phyloP scores from a whole-genome alignment of 2,113 vertebrate species.

The Dissostichus mawsoni region DNA sequence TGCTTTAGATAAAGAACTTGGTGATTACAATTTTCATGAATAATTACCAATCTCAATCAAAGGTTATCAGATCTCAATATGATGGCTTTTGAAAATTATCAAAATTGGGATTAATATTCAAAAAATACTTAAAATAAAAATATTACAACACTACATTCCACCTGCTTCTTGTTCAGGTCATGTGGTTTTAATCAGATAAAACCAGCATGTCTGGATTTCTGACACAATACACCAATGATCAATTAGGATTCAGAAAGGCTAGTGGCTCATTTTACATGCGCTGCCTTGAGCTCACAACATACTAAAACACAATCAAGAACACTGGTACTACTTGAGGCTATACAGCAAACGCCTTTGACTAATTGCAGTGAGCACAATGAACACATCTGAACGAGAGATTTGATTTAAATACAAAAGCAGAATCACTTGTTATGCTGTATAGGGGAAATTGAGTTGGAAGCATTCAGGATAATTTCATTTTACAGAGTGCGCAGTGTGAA shows the following conservation, averaged over 20 bases:
- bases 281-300: slow-evolving; percentile 34
- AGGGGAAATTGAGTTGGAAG: slow-evolving; percentile 18
- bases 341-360: slow-evolving; percentile 25
- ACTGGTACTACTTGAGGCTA: slow-evolving; percentile 27
- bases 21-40: not conserved
- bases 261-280: slow-evolving; percentile 26
- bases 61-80: not conserved
- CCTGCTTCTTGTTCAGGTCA: slow-evolving; percentile 22
- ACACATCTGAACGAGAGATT: slow-evolving; percentile 32
- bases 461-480: slow-evolving; percentile 33
- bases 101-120: not conserved
- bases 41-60: not conserved
- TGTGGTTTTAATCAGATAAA: slow-evolving; percentile 5
- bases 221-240: slow-evolving; percentile 23
- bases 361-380: slow-evolving; percentile 37
- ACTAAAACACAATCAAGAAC: slow-evolving; percentile 30
- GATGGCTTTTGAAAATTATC: not conserved
- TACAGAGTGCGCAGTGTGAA: not conserved
- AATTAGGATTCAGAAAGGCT: slow-evolving; percentile 34
- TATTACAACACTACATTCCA: slow-evolving; percentile 6
- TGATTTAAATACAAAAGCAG: slow-evolving; percentile 41
- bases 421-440: slow-evolving; percentile 12
- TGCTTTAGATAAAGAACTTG: not conserved
- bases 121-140: not conserved
- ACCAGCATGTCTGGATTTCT: not conserved